These are phyloP conservation scores for Urocolius indicus DNA, from an alignment of 2,113 vertebrate species.

Conservation along the genomic window DNA sequence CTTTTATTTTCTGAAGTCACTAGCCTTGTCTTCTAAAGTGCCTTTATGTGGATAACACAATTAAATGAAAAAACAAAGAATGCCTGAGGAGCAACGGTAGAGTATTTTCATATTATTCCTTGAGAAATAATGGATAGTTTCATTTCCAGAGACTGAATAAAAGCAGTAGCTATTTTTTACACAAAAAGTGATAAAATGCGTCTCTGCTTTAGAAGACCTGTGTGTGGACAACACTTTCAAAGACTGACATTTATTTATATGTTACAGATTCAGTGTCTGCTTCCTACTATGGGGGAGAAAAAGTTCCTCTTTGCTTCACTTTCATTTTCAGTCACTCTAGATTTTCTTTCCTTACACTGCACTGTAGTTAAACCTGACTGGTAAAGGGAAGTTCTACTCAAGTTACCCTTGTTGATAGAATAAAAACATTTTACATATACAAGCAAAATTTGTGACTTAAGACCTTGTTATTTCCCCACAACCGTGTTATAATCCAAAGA, in stretches of 20 bases:
- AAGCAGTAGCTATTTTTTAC: background rate
- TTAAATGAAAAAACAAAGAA: slow-evolving; percentile 45
- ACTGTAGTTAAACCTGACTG: background rate
- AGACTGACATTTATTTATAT: background rate
- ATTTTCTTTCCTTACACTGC: background rate
- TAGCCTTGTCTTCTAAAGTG: slow-evolving; percentile 5
- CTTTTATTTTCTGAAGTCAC: background rate
- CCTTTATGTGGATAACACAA: background rate
- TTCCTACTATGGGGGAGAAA: background rate
- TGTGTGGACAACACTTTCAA: background rate
- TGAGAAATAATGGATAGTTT: background rate
- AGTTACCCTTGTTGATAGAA: background rate
- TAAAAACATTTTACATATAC: background rate
- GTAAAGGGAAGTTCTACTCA: background rate
- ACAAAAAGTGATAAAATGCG: background rate
- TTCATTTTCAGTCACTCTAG: background rate
- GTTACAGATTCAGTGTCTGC: background rate
- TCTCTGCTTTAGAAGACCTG: background rate
- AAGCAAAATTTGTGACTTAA: background rate
- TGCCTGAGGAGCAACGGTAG: background rate
- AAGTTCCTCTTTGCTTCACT: background rate
- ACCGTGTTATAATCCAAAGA: background rate
- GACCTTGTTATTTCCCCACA: background rate
- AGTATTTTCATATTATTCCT: background rate
- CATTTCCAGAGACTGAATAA: background rate